Conservation (phyloP, 2,113 vertebrate genomes). For the Galeopterus variegatus region DNA sequence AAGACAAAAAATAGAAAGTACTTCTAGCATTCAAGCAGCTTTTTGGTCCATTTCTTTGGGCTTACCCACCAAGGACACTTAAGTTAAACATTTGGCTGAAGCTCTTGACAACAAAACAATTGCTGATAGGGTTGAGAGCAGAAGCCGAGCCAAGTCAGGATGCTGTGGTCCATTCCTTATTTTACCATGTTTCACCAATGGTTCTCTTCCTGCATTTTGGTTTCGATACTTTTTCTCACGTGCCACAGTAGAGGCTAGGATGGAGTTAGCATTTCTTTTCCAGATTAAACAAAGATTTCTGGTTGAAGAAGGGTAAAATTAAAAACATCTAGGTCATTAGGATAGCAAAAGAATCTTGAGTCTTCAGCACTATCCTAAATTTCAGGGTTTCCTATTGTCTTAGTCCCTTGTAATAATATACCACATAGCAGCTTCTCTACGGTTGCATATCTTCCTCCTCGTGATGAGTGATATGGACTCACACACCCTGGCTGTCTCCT, state of each 20-base stretch:
- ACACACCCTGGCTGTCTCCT: background rate
- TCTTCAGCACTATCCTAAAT: background rate
- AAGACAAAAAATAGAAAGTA: constrained; percentile 39
- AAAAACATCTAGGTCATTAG: background rate
- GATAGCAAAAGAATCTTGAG: background rate
- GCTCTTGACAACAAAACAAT: background rate
- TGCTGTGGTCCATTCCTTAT: background rate
- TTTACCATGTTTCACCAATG: background rate
- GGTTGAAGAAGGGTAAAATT: background rate
- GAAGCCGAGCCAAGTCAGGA: background rate
- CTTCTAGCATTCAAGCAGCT: background rate
- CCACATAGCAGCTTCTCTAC: background rate
- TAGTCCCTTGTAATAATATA: background rate
- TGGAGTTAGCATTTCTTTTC: background rate
- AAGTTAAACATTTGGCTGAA: constrained; percentile 11
- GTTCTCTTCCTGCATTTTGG: background rate
- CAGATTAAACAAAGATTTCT: constrained; percentile 13
- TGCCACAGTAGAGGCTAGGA: background rate
- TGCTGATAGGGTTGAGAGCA: background rate
- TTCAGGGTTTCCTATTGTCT: background rate
- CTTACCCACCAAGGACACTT: background rate
- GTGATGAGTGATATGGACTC: background rate
- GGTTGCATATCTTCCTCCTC: background rate
- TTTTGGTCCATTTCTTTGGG: constrained; percentile 31
- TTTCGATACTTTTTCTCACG: background rate